Conservation (phyloP, 1,140 invertebrate genomes). For the Vanessa atalanta region DNA sequence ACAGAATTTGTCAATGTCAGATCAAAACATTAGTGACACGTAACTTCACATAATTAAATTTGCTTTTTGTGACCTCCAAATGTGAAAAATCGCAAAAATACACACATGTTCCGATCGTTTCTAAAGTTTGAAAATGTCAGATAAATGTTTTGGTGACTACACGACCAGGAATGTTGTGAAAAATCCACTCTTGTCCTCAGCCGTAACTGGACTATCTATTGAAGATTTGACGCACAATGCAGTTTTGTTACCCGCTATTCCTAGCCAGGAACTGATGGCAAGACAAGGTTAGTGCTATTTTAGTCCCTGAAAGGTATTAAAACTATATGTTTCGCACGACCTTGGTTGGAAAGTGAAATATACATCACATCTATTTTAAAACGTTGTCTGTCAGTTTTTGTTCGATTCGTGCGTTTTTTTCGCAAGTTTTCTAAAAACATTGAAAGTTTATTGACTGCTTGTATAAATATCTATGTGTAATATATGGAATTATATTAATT, state of each 20-base stretch:
- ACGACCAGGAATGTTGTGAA: constrained; percentile 66
- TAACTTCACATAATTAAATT: constrained; percentile 77
- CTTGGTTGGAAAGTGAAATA: constrained; percentile 54
- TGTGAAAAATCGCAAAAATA: constrained; percentile 71
- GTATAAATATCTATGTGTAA: background rate
- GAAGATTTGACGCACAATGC: constrained; percentile 78
- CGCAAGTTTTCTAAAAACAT: constrained; percentile 26
- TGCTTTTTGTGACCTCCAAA: constrained; percentile 76
- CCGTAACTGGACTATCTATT: constrained; percentile 72
- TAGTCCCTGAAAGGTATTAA: constrained; percentile 49
- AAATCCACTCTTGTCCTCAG: constrained; percentile 73
- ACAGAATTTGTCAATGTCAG: constrained; percentile 44
- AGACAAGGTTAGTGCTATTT: constrained; percentile 75
- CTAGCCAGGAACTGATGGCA: constrained; percentile 60
- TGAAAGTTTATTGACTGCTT: background rate
- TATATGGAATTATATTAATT: background rate
- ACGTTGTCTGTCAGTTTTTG: constrained; percentile 48
- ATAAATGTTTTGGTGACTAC: constrained; percentile 74
- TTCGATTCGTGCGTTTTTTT: constrained; percentile 40
- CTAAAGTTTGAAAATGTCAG: constrained; percentile 65
- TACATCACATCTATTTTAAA: constrained; percentile 34
- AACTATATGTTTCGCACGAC: constrained; percentile 46
- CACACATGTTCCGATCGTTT: constrained; percentile 53
- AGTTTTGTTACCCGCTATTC: constrained; percentile 70
- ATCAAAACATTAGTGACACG: constrained; percentile 78